Percentiles rank a stretch among this genome's conserved stretches.
Conservation (phyloP, 2,797 vertebrate genomes). For the Pseudocheirus occidentalis region DNA sequence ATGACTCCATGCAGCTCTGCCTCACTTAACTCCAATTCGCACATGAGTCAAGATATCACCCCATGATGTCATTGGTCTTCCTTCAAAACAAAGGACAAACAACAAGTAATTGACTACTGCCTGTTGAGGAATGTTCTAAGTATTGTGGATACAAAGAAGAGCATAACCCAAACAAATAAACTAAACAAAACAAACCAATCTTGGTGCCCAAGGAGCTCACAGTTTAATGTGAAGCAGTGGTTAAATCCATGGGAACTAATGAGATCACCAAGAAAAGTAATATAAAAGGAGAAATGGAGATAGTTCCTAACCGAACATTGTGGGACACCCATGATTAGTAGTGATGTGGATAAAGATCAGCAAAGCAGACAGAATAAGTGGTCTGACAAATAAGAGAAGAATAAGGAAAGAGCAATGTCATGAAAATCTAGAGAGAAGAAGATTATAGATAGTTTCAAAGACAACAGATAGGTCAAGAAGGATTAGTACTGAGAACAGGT, state of each 20-base stretch:
- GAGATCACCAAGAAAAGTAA: background rate
- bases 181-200: background rate
- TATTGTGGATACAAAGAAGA: background rate
- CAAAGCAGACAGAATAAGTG: background rate
- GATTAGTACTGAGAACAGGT: background rate
- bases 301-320: accelerated
- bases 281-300: background rate
- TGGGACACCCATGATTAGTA: background rate
- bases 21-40: background rate
- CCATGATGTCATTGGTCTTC: background rate
- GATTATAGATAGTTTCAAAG: background rate
- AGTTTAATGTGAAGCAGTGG: background rate
- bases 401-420: background rate
- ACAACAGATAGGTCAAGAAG: background rate
- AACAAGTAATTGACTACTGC: background rate
- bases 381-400: background rate
- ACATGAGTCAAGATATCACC: background rate
- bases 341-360: background rate
- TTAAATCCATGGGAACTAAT: background rate
- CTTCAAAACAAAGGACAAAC: background rate
- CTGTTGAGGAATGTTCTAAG: background rate
- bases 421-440: background rate
- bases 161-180: background rate
- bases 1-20: background rate
- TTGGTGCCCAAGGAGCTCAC: background rate